A percentile compares a stretch with the other conserved stretches of the same genome.
Conservation (phyloP, 2,888 invertebrate species). For the Gibbula magus region DNA sequence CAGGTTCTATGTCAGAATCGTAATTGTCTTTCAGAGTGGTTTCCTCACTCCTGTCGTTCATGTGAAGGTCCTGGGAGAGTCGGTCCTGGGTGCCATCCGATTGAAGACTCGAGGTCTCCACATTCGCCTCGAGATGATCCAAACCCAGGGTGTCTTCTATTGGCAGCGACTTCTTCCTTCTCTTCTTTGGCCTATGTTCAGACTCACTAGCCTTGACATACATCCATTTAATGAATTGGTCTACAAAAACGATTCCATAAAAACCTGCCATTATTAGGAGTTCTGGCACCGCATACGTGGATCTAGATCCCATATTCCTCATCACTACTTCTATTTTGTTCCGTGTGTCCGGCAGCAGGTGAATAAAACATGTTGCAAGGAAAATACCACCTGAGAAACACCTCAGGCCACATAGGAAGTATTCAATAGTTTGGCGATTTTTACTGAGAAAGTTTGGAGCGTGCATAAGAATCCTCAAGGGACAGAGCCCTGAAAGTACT, state of each 20-base stretch:
- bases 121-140: slow-evolving; percentile 3
- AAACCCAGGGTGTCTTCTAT: not conserved
- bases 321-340: slow-evolving; percentile 61
- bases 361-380: slow-evolving; percentile 65
- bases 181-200: slow-evolving; percentile 25
- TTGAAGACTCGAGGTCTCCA: slow-evolving; percentile 4
- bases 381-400: slow-evolving; percentile 64
- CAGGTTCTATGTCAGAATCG: slow-evolving; percentile 11
- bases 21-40: not conserved
- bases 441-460: slow-evolving; percentile 53
- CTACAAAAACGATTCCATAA: slow-evolving; percentile 66
- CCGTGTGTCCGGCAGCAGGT: slow-evolving; percentile 65
- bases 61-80: slow-evolving; percentile 11
- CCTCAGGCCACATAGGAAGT: slow-evolving; percentile 60
- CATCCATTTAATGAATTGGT: slow-evolving; percentile 62
- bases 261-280: slow-evolving; percentile 67
- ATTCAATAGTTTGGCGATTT: slow-evolving; percentile 55
- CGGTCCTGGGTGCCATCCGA: slow-evolving; percentile 14
- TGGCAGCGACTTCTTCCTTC: not conserved
- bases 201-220: slow-evolving; percentile 56
- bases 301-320: slow-evolving; percentile 59
- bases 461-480: slow-evolving; percentile 59
- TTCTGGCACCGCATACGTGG: slow-evolving; percentile 65
- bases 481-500: slow-evolving; percentile 61
- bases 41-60: not conserved